Base-by-base conservation (phyloP, 37 sponge, comb jelly and placozoan species). In the Corticium candelabrum region DNA sequence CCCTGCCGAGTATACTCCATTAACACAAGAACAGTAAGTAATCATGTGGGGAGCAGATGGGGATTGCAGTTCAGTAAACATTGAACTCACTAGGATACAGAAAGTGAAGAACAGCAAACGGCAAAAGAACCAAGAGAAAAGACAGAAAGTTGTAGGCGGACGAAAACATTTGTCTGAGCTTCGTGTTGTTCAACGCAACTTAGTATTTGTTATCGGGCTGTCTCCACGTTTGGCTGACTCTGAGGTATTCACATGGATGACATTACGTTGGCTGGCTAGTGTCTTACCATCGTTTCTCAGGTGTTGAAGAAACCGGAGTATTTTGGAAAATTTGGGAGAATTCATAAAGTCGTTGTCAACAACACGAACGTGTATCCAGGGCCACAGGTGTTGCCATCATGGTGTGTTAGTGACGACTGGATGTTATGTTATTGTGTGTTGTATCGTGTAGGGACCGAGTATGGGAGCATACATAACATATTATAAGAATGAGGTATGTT, bases 121-220 rank as follows among this genome's bases (percentile, higher is more conserved):
- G n/a, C n/a, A n/a, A n/a, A 89, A 88, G 41, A 83, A 92, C 79
- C 87, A 88, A 27, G 90, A 87, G 39, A 92, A 88, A 70, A 87
- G 87, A 83, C 93, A 92, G 77, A 92, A 92, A 77, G 62, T 88
- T 35, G 68, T 88, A 36, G 97, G 92, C 76, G 90, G 85, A 43
- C 85, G 97, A 84, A 92, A 88, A 41, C 93, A 88, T 68, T 78
- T 96, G 34, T 79, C 90, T 41, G 85, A 90, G 57, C 85, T 21
- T 4, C 90, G 96, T 84, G 96, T 96, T 69, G 79, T 96, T 4
- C 96, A 96, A 81, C 87, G 82, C 43, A 96, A 96, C 41, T 76
- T 92, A 11, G 93, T 96, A 27, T 96, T 96, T 88, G 93, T 96
- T 2, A 86, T 89, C 11, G 97, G 97, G 29, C 82, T 96, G 1